A percentile compares a stretch with the other conserved stretches of the same genome.
Evolutionary conservation across 1,140 invertebrate genomes (phyloP).

Genomic region (Apolygus lucorum): DNA sequence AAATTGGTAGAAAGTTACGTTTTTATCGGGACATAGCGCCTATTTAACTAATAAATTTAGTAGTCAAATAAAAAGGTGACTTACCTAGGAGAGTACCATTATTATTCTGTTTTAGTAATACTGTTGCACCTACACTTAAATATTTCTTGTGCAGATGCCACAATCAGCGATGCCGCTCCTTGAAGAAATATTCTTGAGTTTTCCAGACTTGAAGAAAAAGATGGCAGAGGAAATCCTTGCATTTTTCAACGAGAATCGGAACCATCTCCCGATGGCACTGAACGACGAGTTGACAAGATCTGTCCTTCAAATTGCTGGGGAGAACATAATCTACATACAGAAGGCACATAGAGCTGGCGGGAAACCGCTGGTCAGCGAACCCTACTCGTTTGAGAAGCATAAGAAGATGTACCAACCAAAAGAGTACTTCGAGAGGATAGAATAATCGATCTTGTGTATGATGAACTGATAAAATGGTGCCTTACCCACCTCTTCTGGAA

Average conservation of each 20-base stretch:
- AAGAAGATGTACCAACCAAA: neutral
- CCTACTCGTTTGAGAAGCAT: neutral
- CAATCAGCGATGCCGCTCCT: neutral
- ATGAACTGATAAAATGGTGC: too few relatives aligned
- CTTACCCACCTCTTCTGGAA: too few relatives aligned
- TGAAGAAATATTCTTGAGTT: neutral
- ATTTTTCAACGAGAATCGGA: slow-evolving; percentile 15
- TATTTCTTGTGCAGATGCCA: slow-evolving; percentile 6
- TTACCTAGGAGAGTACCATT: neutral
- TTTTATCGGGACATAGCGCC: neutral
- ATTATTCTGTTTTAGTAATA: neutral
- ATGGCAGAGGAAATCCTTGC: neutral
- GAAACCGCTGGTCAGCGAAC: slow-evolving; percentile 3
- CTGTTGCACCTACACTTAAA: neutral
- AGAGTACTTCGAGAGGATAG: neutral
- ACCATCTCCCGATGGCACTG: neutral
- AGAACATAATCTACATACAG: neutral
- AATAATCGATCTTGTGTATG: too few relatives aligned
- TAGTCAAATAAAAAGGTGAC: neutral
- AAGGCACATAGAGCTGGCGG: neutral
- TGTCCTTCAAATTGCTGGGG: neutral
- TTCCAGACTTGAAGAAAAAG: neutral
- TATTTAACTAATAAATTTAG: neutral
- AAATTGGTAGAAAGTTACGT: neutral
- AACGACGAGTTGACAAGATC: neutral